These are phyloP conservation scores for Rhyzopertha dominica DNA, from an alignment of 1,140 invertebrate genomes.

Conservation along the genomic window DNA sequence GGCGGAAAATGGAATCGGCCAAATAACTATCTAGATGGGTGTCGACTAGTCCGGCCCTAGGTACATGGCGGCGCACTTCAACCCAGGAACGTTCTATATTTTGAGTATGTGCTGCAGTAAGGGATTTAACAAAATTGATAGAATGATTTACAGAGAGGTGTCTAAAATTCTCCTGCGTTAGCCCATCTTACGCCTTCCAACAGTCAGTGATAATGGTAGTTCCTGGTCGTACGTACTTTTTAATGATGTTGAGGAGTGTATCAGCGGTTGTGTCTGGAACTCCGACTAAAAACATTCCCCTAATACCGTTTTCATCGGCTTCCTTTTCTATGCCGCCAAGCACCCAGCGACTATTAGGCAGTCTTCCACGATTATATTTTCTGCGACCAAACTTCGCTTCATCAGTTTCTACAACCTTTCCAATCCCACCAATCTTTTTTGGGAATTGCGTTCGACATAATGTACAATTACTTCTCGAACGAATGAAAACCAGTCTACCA, in stretches of 20 bases:
- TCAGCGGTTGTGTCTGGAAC: not conserved
- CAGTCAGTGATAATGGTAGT: conserved; percentile 36
- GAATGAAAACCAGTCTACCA: too few relatives aligned
- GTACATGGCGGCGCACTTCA: too few relatives aligned
- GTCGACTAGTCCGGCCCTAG: too few relatives aligned
- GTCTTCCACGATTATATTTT: not conserved
- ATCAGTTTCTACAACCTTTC: conserved; percentile 1
- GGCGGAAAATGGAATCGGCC: too few relatives aligned
- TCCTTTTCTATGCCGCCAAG: too few relatives aligned
- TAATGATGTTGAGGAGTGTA: not conserved
- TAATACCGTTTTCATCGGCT: not conserved
- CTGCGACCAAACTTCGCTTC: not conserved
- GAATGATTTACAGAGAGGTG: conserved; percentile 29
- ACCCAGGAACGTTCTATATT: conserved; percentile 11
- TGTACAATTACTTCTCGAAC: too few relatives aligned
- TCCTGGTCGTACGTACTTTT: conserved; percentile 12
- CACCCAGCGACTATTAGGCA: not conserved
- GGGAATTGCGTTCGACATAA: too few relatives aligned
- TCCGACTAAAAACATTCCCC: not conserved
- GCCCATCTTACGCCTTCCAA: conserved; percentile 30
- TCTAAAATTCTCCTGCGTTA: conserved; percentile 17
- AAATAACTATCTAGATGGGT: too few relatives aligned
- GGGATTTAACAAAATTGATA: conserved; percentile 22
- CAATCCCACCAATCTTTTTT: not conserved
- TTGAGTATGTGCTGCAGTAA: conserved; percentile 19